Conservation (phyloP, 2,797 vertebrate genomes). For the Oophaga sylvatica region DNA sequence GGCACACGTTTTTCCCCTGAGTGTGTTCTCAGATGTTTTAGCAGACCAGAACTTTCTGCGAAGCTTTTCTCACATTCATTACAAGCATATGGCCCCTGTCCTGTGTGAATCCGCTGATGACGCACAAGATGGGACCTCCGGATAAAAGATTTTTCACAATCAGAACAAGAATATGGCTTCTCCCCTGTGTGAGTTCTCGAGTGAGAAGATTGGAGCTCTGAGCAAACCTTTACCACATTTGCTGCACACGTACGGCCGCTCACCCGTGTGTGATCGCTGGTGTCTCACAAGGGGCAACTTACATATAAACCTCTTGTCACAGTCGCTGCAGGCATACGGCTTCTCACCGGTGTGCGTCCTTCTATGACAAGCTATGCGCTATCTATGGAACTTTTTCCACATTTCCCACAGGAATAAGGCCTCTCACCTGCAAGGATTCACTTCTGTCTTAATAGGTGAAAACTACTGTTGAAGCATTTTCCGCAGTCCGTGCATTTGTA, state of each 20-base stretch:
- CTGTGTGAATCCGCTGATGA: slow-evolving; percentile 47
- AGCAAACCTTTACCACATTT: slow-evolving; percentile 41
- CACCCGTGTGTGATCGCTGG: slow-evolving; percentile 42
- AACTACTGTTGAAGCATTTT: slow-evolving; percentile 29
- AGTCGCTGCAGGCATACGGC: background rate
- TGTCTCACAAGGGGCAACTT: slow-evolving; percentile 40
- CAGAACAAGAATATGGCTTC: slow-evolving; percentile 39
- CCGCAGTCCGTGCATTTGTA: slow-evolving; percentile 36
- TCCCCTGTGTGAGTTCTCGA: slow-evolving; percentile 43
- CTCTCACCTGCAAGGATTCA: slow-evolving; percentile 28
- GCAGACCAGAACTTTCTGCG: slow-evolving; percentile 42
- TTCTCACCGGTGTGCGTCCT: no score
- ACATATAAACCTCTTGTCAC: slow-evolving; percentile 47
- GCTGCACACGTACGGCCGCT: slow-evolving; percentile 33
- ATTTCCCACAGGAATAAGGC: slow-evolving; percentile 23
- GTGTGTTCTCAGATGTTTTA: slow-evolving; percentile 46
- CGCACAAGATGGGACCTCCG: slow-evolving; percentile 34
- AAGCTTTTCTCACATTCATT: slow-evolving; percentile 45
- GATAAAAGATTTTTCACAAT: slow-evolving; percentile 45
- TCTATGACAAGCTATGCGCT: background rate
- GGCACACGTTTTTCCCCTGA: slow-evolving; percentile 38
- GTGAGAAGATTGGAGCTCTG: slow-evolving; percentile 50
- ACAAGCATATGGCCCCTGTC: slow-evolving; percentile 35
- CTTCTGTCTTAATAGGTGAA: slow-evolving; percentile 28
- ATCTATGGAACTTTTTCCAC: background rate